Conservation (phyloP, 1,140 invertebrate genomes). For the Ceratosolen solmsi region DNA sequence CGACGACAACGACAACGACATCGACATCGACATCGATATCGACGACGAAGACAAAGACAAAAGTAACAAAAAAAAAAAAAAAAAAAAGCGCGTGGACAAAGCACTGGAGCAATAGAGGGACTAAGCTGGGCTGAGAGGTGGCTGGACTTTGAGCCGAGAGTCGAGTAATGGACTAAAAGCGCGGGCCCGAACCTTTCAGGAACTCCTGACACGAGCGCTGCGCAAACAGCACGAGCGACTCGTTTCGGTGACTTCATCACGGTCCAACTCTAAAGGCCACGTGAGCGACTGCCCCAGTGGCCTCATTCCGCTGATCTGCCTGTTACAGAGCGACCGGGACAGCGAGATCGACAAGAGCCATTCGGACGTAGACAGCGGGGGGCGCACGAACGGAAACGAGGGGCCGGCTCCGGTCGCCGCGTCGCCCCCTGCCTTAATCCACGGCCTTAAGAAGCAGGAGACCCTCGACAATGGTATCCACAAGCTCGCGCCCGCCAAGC, state of each 20-base stretch:
- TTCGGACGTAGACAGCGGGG: constrained; percentile 76
- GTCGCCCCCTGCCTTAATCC: background rate
- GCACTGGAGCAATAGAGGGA: too few species aligned
- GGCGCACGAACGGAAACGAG: constrained; percentile 62
- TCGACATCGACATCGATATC: too few species aligned
- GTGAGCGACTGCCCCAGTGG: background rate
- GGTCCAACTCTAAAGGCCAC: background rate
- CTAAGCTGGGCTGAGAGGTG: background rate
- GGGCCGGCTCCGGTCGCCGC: constrained; percentile 15
- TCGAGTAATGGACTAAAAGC: background rate
- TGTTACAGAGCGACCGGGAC: constrained; percentile 77
- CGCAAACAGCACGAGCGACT: constrained; percentile 3
- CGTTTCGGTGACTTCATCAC: background rate
- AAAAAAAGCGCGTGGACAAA: too few species aligned
- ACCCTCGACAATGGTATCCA: constrained; percentile 66
- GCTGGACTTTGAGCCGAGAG: background rate
- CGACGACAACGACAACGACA: too few species aligned
- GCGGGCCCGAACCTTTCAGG: background rate
- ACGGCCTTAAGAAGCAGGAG: constrained; percentile 65
- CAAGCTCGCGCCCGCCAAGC: constrained; percentile 37
- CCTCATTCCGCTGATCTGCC: background rate
- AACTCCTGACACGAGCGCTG: constrained; percentile 8
- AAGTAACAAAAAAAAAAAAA: too few species aligned
- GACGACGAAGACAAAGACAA: too few species aligned
- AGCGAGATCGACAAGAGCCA: constrained; percentile 79